These are phyloP conservation scores for Ahaetulla prasina DNA, from an alignment of 2,113 vertebrate genomes.

Conservation along the genomic window DNA sequence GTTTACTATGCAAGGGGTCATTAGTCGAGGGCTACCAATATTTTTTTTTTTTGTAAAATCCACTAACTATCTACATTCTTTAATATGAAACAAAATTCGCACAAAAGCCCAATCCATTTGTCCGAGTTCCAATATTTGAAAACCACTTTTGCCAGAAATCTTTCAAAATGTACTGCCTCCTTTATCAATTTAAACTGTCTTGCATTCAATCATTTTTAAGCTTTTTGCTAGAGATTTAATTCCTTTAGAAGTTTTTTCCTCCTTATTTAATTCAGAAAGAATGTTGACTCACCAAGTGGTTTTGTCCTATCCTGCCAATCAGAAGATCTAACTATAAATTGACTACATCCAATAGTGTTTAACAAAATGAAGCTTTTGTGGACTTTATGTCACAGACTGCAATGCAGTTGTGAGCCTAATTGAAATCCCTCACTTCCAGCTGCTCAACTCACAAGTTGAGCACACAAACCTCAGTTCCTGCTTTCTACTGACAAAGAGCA, in stretches of 20 bases:
- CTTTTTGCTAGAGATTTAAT: neutral
- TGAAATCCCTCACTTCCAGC: neutral
- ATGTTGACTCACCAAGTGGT: neutral
- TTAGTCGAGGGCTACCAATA: neutral
- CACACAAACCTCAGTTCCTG: neutral
- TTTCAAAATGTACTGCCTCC: neutral
- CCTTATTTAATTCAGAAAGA: neutral
- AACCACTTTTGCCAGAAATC: neutral
- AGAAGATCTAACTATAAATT: neutral
- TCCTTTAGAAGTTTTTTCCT: neutral
- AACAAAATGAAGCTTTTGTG: neutral
- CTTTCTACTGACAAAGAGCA: neutral
- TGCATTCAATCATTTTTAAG: neutral
- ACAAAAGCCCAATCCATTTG: neutral
- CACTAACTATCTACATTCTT: neutral
- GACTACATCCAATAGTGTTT: neutral
- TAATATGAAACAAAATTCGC: neutral
- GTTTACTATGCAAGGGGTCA: neutral
- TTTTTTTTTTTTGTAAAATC: neutral
- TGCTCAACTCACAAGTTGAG: neutral
- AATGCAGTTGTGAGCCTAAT: neutral
- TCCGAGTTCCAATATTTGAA: neutral
- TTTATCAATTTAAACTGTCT: neutral
- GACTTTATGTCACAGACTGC: neutral
- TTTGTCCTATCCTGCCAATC: neutral